Conservation (phyloP, 2,797 vertebrate genomes). For the Eulemur coronatus region DNA sequence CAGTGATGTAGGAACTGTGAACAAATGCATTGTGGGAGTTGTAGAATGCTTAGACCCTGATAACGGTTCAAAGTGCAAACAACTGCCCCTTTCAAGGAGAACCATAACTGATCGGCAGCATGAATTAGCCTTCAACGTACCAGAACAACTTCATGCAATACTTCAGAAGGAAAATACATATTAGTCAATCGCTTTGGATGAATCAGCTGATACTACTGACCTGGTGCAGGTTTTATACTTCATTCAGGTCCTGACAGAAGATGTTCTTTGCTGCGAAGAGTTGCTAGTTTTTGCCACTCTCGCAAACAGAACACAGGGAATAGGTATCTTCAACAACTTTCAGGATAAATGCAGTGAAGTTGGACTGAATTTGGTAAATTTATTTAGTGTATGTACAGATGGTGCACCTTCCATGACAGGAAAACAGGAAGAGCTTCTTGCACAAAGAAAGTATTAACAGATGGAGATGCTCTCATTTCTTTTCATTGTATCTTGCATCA, state of each 20-base stretch:
- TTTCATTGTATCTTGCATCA: neutral
- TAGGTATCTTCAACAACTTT: neutral
- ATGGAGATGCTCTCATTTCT: neutral
- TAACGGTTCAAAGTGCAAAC: neutral
- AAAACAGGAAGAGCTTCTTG: neutral
- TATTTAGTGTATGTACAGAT: neutral
- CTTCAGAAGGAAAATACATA: neutral
- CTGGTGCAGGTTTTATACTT: neutral
- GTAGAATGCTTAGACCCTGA: neutral
- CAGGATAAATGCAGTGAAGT: neutral
- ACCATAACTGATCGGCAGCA: neutral
- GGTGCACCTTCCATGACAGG: neutral
- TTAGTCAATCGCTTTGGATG: neutral
- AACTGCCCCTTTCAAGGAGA: neutral
- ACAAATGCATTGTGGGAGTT: neutral
- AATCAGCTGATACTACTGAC: neutral
- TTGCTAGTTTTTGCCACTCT: neutral
- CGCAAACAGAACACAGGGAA: neutral
- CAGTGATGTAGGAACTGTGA: neutral
- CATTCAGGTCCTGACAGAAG: neutral
- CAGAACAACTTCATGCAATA: neutral
- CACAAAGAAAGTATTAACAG: neutral
- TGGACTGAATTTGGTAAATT: neutral
- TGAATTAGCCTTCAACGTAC: neutral
- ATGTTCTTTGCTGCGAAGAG: neutral